Percentiles rank a stretch among this genome's conserved stretches.
These are phyloP conservation scores for Urocitellus parryii DNA, from an alignment of 2,113 vertebrate genomes.

Conservation along the genomic window DNA sequence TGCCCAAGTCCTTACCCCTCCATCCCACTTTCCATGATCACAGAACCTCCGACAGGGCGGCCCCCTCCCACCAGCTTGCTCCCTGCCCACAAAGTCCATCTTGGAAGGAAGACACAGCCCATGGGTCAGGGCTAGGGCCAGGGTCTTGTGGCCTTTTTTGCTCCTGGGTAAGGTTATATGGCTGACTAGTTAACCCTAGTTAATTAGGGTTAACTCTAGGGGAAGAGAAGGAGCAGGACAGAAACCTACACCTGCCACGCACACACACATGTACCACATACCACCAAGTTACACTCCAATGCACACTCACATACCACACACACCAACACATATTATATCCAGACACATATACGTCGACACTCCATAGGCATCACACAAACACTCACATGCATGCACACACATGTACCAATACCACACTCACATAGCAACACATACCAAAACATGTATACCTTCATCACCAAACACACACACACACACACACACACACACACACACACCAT, in stretches of 20 bases:
- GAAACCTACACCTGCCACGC: neutral
- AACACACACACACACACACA: neutral
- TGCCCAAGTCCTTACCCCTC: neutral
- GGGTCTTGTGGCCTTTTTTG: accelerated
- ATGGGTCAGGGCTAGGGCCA: neutral
- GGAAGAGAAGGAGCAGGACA: neutral
- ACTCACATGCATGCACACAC: neutral
- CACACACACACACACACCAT: no score
- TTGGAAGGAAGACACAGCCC: neutral
- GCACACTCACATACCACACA: neutral
- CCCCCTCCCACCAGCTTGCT: neutral
- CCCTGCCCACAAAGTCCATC: neutral
- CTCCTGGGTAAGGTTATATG: neutral
- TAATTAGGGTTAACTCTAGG: neutral
- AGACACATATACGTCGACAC: neutral
- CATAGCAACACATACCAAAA: neutral
- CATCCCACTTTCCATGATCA: neutral
- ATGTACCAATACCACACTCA: neutral
- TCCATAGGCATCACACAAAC: neutral
- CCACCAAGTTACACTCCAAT: no score
- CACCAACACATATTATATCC: neutral
- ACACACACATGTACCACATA: neutral
- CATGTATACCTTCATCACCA: neutral
- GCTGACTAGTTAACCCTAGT: neutral
- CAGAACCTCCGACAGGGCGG: neutral